Base-by-base conservation (phyloP, 2,797 vertebrate species). In the Hirundo rustica region DNA sequence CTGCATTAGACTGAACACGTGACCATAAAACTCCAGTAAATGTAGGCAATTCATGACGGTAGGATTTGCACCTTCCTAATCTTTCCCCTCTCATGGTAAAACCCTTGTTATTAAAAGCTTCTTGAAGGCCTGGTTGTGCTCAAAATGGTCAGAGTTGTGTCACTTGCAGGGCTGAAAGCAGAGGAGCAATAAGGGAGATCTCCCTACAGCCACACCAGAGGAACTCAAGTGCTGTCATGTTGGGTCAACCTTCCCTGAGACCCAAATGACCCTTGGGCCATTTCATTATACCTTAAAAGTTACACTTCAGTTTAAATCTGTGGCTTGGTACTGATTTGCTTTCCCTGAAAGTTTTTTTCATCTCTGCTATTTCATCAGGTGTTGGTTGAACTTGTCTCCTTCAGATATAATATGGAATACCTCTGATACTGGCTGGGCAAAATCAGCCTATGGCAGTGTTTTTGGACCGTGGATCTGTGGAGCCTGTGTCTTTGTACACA, bases 381-480 rank as follows among this genome's bases (percentile, higher is more conserved):
- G 91, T 77, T 98, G 98, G 98, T 48, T 98, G 92, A 97, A 98
- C 67, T 96, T 99, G 93, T 98, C 94, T 2, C 94, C 98, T 42
- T 97, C 92, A 5, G 98, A 98, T 68, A 89, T 98, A 73, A 97
- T 98, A 88, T 99, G 98, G 98, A 98, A 98, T 90, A 98, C 97
- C 1, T 98, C 98, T 10, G 98, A 98, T 80, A 98, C 98, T 7
- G 98, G 98, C 25, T 99, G 98, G 98, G 98, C 96, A 54, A 99
- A 98, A 83, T 85, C 98, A 40, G 97, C 97, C 20, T 98, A 98
- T 98, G 94, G 98, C 80, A 97, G 94, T 34, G 53, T 98, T 62
- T 98, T 98, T 85, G 81, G 93, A 34, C 97, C 98, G 2, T 99
- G 98, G 98, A 96, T 97, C 53, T 97, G 97, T 72, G 98, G 98